Conservation (phyloP, 2,888 invertebrate genomes). For the Imbricaverruca yamaguchii region DNA sequence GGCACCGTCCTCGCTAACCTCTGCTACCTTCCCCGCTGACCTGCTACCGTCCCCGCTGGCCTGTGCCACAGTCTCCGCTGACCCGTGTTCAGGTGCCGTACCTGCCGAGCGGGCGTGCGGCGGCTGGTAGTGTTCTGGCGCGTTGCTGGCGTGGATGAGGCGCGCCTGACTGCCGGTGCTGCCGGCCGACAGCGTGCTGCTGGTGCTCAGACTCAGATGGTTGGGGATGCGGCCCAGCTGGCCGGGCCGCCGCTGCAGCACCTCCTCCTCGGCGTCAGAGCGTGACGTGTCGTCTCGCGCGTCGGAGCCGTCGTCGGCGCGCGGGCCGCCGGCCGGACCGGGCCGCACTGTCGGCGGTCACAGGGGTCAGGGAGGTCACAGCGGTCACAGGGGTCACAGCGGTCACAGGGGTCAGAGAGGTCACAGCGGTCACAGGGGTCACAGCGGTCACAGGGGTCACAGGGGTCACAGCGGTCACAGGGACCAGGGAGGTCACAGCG, state of each 20-base stretch:
- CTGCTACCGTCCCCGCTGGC: no score
- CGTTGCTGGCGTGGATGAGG: constrained; percentile 87
- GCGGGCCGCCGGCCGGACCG: constrained; percentile 36
- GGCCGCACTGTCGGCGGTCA: no score
- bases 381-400: no score
- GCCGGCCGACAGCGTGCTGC: constrained; percentile 86
- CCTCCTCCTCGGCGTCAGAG: constrained; percentile 24
- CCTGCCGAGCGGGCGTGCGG: constrained; percentile 52
- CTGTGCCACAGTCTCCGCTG: no score
- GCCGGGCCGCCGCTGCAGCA: constrained; percentile 47
- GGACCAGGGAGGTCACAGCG: no score
- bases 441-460: no score
- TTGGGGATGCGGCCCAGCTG: constrained; percentile 81
- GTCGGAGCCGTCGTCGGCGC: constrained; percentile 30
- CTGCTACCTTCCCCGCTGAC: no score
- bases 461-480: no score
- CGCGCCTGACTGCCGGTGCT: constrained; percentile 89
- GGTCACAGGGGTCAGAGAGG: no score
- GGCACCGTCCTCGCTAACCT: no score
- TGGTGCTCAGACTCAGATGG: constrained; percentile 86
- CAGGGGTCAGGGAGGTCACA: no score
- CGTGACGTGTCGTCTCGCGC: constrained; percentile 14
- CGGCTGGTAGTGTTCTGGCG: constrained; percentile 85
- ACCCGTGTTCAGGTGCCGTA: neutral
- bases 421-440: no score